Percentiles rank a stretch among this genome's conserved stretches.
These are phyloP conservation scores for Myrmecophaga tridactyla DNA, from an alignment of 2,113 vertebrate species.

Conservation along the genomic window DNA sequence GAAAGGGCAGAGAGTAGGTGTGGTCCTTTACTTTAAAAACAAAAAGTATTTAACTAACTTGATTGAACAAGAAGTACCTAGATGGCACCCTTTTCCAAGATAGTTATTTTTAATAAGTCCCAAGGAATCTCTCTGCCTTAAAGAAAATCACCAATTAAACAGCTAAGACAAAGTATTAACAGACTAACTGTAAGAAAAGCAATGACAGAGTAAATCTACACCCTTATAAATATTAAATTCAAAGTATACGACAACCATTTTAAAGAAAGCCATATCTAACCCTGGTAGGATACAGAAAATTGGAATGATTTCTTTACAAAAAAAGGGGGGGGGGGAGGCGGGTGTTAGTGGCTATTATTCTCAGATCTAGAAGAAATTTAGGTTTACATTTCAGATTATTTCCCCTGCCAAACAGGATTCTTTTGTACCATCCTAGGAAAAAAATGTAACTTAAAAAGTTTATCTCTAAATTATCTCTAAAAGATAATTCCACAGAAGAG, in stretches of 20 bases:
- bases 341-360: background rate
- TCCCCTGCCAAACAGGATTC: background rate
- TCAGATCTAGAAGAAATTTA: constrained; percentile 10
- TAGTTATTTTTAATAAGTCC: background rate
- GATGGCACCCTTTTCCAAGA: background rate
- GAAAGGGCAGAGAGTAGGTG: background rate
- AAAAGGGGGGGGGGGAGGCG: background rate
- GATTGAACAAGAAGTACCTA: constrained; percentile 1
- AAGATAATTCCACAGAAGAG: background rate
- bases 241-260: background rate
- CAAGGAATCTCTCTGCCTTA: background rate
- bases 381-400: background rate
- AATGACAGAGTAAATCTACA: too few relatives aligned
- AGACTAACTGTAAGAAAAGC: background rate
- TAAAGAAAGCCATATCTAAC: background rate
- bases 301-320: background rate
- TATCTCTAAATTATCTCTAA: too few relatives aligned
- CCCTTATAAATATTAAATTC: background rate
- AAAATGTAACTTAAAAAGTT: too few relatives aligned
- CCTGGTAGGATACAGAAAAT: background rate
- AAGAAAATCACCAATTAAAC: background rate
- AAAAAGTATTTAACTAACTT: background rate
- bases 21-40: background rate
- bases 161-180: background rate
- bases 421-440: background rate